These are phyloP conservation scores for Caenorhabditis sinica DNA, from an alignment of 2,888 invertebrate species.

Conservation along the genomic window DNA sequence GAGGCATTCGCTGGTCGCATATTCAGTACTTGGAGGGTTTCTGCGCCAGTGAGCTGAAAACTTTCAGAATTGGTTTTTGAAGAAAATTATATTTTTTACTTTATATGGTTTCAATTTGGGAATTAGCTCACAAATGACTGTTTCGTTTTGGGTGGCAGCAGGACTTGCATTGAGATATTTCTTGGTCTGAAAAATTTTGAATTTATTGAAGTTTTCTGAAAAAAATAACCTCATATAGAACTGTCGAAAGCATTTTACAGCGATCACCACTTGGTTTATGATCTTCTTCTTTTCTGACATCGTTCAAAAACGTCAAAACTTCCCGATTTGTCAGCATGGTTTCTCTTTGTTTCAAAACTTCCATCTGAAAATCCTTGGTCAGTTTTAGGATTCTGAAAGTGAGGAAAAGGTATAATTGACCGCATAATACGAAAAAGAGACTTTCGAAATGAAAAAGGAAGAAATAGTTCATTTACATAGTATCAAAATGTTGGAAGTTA, in stretches of 20 bases:
- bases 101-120: constrained; percentile 64
- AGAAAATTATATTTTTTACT: constrained; percentile 27
- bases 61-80: not conserved
- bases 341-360: constrained; percentile 68
- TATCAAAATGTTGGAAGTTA: not conserved
- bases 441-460: constrained; percentile 5
- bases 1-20: constrained; percentile 66
- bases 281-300: constrained; percentile 60
- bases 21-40: constrained; percentile 73
- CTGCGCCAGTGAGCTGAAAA: constrained; percentile 70
- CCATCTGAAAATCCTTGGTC: constrained; percentile 58
- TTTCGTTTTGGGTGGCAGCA: constrained; percentile 63
- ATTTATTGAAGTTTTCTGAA: not conserved
- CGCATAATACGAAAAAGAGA: not conserved
- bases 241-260: constrained; percentile 65
- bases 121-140: constrained; percentile 56
- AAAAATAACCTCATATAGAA: constrained; percentile 67
- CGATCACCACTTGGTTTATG: constrained; percentile 39
- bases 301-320: constrained; percentile 63
- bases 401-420: constrained; percentile 8
- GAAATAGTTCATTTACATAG: constrained; percentile 3
- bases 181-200: constrained; percentile 55
- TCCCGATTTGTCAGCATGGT: constrained; percentile 72
- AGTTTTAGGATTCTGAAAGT: not conserved
- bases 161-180: constrained; percentile 69